Base-by-base conservation (phyloP, 23 tunicate genomes). In the Ciona savignyi region DNA sequence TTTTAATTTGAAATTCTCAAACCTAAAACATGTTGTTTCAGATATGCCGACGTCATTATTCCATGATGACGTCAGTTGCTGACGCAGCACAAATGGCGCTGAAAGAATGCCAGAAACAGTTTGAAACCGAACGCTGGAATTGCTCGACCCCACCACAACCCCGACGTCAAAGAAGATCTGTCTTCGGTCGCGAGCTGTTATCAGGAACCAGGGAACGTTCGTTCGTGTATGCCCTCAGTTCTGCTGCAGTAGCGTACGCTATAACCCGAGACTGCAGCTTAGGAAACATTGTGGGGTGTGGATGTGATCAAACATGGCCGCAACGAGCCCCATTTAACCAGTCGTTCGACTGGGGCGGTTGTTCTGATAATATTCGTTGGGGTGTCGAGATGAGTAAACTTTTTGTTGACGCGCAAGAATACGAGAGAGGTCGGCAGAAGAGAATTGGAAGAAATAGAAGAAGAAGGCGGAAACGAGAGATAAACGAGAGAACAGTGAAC, bases 201-300 rank as follows among this genome's bases (percentile, higher is more conserved):
- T 70, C 77, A 23, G 84, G 84, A 61, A 80, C 84, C 3, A 49
- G 86, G 29, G 93, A 86, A 68, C 68, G 85, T 31, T 81, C 93
- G 30, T 80, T 86, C 68, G 78, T 86, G 26, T 76, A 86, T 66
- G 93, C 93, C 9, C 27, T 86, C 30, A 80, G 81, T 24, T 86
- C 93, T 22, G 84, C 93, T 15, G 93, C 82, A 3, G 84, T 86
- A 9, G 93, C 78, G 3, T 75, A 49, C 32, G 63, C 81, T 21
- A 35, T 80, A 0, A 74, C 93, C 9, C 80, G 78, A 65, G 70
- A 80, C 65, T 86, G 93, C 78, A 73, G 76, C 70, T 62, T 30
- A 34, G 93, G 85, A 20, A n/a, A 51, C 25, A 74, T 86, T 21
- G 77, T 68, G 9, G 77, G 63, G 0, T 86, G 93, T 49, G 85